Percentiles rank a stretch among this genome's conserved stretches.
Evolutionary conservation across 2,113 vertebrate genomes (phyloP).

Genomic region (Thamnophis sirtalis): DNA sequence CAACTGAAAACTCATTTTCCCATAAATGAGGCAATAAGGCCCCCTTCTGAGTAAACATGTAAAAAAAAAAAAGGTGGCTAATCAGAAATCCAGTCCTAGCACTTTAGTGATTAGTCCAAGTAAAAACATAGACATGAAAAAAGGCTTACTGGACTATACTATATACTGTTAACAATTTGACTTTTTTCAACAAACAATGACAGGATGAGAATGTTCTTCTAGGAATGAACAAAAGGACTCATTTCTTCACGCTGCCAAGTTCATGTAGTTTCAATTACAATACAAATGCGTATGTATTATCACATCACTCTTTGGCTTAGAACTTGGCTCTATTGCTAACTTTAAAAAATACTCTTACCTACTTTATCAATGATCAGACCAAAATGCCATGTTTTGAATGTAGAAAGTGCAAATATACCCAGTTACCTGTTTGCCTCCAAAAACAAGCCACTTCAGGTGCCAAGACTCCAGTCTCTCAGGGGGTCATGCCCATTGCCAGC

Average conservation of each 20-base stretch:
- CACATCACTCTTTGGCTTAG: slow-evolving; percentile 31
- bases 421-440: slow-evolving; percentile 53
- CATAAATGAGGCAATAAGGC: background rate
- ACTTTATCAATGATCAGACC: slow-evolving; percentile 6
- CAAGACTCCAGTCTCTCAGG: slow-evolving; percentile 4
- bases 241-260: slow-evolving; percentile 15
- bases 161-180: background rate
- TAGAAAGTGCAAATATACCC: slow-evolving; percentile 65
- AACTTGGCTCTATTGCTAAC: background rate
- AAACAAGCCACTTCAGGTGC: slow-evolving; percentile 46
- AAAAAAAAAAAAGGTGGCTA: background rate
- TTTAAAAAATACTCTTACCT: slow-evolving; percentile 11
- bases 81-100: background rate
- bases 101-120: background rate
- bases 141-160: background rate
- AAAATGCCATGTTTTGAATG: slow-evolving; percentile 33
- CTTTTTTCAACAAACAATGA: background rate
- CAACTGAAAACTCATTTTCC: background rate
- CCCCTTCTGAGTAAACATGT: background rate
- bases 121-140: background rate
- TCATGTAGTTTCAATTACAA: slow-evolving; percentile 24
- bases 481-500: slow-evolving; percentile 60
- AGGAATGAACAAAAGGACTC: background rate
- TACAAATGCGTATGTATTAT: background rate
- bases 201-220: background rate